Percentiles rank a stretch among this genome's conserved stretches.
Evolutionary conservation across 2,888 invertebrate genomes (phyloP).

Genomic region (Oxyteleia sp.): DNA sequence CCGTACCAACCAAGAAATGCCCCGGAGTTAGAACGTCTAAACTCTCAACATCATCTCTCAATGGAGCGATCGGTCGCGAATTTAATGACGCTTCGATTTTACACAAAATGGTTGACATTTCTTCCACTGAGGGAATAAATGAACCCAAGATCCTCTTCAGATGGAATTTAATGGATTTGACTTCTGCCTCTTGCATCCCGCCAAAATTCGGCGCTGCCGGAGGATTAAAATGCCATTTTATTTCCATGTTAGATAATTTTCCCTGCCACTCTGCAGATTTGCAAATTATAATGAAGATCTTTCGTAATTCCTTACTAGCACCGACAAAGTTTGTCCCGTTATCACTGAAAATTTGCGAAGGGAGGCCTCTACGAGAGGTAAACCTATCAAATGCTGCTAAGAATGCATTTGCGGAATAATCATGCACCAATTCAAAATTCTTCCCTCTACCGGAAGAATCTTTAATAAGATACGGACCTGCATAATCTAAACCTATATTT

Average conservation of each 20-base stretch:
- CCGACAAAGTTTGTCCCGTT: slow-evolving; percentile 7
- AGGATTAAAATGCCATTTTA: not conserved
- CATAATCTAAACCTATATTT: slow-evolving; percentile 3
- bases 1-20: not conserved
- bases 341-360: slow-evolving; percentile 20
- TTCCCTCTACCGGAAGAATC: not conserved
- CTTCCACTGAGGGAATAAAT: not conserved
- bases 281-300: not conserved
- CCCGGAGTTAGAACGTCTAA: not conserved
- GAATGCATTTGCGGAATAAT: slow-evolving; percentile 25
- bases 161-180: not conserved
- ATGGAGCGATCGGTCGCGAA: not conserved
- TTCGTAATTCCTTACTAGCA: not conserved
- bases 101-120: not conserved
- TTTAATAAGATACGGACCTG: not conserved
- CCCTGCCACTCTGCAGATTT: not conserved
- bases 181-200: not conserved
- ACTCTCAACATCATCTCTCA: not conserved
- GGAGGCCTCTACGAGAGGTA: slow-evolving; percentile 39
- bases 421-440: slow-evolving; percentile 18
- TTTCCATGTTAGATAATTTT: not conserved
- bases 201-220: not conserved
- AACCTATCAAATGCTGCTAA: slow-evolving; percentile 5
- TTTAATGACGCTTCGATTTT: not conserved
- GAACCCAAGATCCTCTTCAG: not conserved